Evolutionary conservation across 1,140 invertebrate species (phyloP).

Genomic region (Antheraea pernyi): DNA sequence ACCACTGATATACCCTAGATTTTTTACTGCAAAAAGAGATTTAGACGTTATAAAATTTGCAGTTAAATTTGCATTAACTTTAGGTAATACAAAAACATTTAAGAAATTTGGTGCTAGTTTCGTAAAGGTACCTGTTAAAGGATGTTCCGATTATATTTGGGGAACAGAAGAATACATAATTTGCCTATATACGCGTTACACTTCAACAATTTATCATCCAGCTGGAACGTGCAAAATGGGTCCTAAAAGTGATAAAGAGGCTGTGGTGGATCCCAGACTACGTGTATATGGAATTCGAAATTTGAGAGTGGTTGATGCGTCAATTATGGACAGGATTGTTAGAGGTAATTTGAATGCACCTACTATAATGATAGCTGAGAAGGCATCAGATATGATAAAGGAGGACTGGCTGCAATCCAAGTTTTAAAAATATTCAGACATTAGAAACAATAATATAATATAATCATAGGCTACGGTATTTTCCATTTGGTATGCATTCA

Average conservation of each 20-base stretch:
- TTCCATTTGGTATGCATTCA: too few species aligned
- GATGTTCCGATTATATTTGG: conserved; percentile 80
- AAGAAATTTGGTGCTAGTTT: conserved; percentile 78
- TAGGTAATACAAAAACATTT: conserved; percentile 81
- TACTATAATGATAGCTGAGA: conserved; percentile 82
- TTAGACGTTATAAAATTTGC: conserved; percentile 81
- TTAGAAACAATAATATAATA: too few species aligned
- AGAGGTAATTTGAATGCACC: conserved; percentile 82
- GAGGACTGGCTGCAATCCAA: too few species aligned
- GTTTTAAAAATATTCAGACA: too few species aligned
- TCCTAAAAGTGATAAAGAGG: conserved; percentile 67
- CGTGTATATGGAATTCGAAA: conserved; percentile 37
- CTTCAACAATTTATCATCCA: conserved; percentile 82
- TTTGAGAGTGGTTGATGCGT: conserved; percentile 83
- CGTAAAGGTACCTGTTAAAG: conserved; percentile 79
- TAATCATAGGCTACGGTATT: too few species aligned
- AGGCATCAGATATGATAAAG: neutral
- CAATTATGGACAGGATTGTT: conserved; percentile 72
- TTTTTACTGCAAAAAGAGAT: conserved; percentile 84
- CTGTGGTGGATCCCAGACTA: conserved; percentile 81
- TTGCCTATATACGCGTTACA: conserved; percentile 81
- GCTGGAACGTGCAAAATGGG: conserved; percentile 84
- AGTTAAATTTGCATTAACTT: conserved; percentile 74
- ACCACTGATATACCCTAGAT: conserved; percentile 91
- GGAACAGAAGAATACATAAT: conserved; percentile 83